Conservation (phyloP, 2,797 vertebrate species). For the Gobio occitaniae region DNA sequence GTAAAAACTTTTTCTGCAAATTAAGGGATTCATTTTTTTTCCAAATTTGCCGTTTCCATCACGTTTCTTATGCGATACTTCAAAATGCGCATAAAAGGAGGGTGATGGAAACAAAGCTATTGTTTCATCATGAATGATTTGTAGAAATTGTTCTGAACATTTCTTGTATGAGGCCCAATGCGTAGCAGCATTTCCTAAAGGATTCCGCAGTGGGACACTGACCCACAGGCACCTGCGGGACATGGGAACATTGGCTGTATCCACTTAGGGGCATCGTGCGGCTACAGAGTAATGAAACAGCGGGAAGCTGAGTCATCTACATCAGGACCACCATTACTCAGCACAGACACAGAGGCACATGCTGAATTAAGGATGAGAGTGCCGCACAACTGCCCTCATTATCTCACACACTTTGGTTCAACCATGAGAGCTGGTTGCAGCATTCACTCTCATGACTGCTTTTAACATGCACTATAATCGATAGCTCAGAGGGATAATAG, state of each 20-base stretch:
- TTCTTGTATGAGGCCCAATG: neutral
- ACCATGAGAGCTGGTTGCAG: neutral
- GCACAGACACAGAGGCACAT: slow-evolving; percentile 34
- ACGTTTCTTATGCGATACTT: no score
- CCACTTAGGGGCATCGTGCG: neutral
- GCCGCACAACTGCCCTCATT: slow-evolving; percentile 23
- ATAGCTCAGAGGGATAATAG: neutral
- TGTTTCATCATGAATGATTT: neutral
- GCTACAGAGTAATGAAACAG: slow-evolving; percentile 48
- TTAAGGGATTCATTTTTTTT: no score
- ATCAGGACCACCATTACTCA: slow-evolving; percentile 41
- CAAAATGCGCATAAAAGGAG: no score
- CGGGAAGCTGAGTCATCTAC: slow-evolving; percentile 45
- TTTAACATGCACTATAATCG: neutral
- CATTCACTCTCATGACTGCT: slow-evolving; percentile 19
- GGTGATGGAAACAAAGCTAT: no score
- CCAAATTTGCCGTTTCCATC: no score
- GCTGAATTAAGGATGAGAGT: slow-evolving; percentile 62
- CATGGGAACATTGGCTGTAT: neutral
- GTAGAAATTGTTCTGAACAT: neutral
- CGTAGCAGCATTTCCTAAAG: neutral
- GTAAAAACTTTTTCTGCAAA: no score
- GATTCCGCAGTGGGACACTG: neutral
- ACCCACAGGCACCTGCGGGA: neutral
- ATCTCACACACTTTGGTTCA: slow-evolving; percentile 40